A percentile compares a stretch with the other conserved stretches of the same genome.
Conservation (phyloP, 2,113 vertebrate species). For the Pimephales promelas region DNA sequence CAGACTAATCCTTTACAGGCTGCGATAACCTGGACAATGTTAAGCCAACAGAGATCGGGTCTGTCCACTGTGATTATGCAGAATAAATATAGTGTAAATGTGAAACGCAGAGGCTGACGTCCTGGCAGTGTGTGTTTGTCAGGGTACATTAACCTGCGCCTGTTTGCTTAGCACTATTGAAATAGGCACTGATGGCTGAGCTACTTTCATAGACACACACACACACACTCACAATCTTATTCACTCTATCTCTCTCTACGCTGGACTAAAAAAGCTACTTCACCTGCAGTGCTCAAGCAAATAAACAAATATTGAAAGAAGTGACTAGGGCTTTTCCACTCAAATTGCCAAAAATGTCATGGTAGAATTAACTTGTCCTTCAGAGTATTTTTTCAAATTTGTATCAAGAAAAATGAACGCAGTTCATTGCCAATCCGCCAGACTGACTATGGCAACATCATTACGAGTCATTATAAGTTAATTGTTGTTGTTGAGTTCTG, state of each 20-base stretch:
- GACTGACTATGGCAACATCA: background rate
- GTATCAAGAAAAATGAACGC: background rate
- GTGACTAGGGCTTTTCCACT: background rate
- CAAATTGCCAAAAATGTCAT: background rate
- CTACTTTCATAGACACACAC: constrained; percentile 31
- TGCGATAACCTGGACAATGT: constrained; percentile 8
- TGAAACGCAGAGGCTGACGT: constrained; percentile 63
- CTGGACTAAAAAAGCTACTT: constrained; percentile 1
- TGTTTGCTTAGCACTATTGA: constrained; percentile 67
- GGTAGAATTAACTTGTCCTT: constrained; percentile 6
- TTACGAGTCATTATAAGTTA: background rate
- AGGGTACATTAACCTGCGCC: constrained; percentile 75
- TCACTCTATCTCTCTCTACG: background rate
- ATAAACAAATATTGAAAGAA: constrained; percentile 39
- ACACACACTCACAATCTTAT: constrained; percentile 28
- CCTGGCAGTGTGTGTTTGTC: constrained; percentile 73
- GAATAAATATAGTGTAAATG: constrained; percentile 73
- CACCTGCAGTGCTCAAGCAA: background rate
- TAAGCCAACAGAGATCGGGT: background rate
- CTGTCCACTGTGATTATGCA: constrained; percentile 74
- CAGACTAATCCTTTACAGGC: constrained; percentile 30
- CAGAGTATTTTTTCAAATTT: background rate
- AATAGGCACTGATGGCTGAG: constrained; percentile 39
- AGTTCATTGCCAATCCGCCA: background rate
- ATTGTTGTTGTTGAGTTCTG: background rate